phyloP scores from a whole-genome alignment of 2,888 invertebrate genomes.

The Diaperis boleti region DNA sequence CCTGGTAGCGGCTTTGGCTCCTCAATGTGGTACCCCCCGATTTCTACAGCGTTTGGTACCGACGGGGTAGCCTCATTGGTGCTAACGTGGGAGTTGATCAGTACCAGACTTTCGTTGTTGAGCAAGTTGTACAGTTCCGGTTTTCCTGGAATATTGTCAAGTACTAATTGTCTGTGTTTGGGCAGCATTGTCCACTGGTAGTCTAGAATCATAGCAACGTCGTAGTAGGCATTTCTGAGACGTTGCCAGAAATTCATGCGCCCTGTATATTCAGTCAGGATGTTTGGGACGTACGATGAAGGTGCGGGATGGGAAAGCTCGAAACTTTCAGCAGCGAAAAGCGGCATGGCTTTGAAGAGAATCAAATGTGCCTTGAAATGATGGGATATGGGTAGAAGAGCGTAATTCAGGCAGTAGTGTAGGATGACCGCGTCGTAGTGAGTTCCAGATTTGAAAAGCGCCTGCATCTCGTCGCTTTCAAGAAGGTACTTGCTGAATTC shows the following conservation, averaged over 20 bases:
- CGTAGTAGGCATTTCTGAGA: slow-evolving; percentile 10
- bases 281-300: slow-evolving; percentile 45
- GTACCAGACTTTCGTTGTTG: slow-evolving; percentile 54
- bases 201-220: slow-evolving; percentile 8
- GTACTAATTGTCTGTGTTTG: slow-evolving; percentile 44
- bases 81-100: slow-evolving; percentile 66
- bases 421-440: slow-evolving; percentile 12
- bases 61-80: slow-evolving; percentile 67
- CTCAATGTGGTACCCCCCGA: slow-evolving; percentile 69
- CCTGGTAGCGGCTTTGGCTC: slow-evolving; percentile 53
- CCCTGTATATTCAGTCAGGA: slow-evolving; percentile 23
- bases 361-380: slow-evolving; percentile 20
- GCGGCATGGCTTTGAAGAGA: slow-evolving; percentile 15
- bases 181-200: slow-evolving; percentile 8
- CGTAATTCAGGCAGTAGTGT: slow-evolving; percentile 11
- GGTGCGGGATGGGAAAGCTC: slow-evolving; percentile 52
- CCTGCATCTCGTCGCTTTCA: not conserved
- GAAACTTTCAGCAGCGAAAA: slow-evolving; percentile 60
- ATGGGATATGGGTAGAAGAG: slow-evolving; percentile 8
- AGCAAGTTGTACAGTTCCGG: slow-evolving; percentile 38
- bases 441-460: slow-evolving; percentile 6
- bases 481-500: slow-evolving; percentile 3
- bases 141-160: slow-evolving; percentile 22
- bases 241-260: slow-evolving; percentile 65
- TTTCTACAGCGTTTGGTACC: slow-evolving; percentile 70